Conservation (phyloP, 2,797 vertebrate species). For the Microcaecilia unicolor region DNA sequence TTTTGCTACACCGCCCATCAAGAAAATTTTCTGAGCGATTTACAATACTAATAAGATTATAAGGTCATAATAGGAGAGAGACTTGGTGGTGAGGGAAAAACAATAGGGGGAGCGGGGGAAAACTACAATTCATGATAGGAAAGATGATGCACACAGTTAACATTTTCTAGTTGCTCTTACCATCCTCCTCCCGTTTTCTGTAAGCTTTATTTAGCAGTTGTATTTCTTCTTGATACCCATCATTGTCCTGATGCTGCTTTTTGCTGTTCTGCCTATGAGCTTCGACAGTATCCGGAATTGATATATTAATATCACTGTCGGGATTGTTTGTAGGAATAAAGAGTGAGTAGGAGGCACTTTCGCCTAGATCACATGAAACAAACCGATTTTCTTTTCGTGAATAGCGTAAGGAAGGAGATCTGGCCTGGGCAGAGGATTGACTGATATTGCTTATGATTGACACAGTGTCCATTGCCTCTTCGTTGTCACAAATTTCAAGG, state of each 20-base stretch:
- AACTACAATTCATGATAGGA: too few species aligned
- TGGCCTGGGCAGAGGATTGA: conserved; percentile 83
- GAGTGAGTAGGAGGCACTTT: conserved; percentile 90
- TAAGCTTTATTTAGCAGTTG: conserved; percentile 89
- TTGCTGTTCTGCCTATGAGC: conserved; percentile 87
- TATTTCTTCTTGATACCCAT: conserved; percentile 87
- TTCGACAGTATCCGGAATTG: conserved; percentile 93
- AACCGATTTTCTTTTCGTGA: conserved; percentile 92
- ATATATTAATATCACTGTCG: conserved; percentile 81
- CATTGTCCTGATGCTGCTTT: conserved; percentile 65
- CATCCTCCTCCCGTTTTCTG: conserved; percentile 56
- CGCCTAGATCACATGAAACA: conserved; percentile 87
- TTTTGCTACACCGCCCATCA: too few species aligned
- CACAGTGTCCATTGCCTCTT: conserved; percentile 92
- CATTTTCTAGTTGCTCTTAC: background rate
- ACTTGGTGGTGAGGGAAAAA: too few species aligned
- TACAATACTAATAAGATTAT: too few species aligned
- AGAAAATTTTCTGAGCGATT: too few species aligned
- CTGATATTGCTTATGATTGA: conserved; percentile 97
- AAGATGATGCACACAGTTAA: too few species aligned
- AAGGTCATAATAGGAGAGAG: too few species aligned
- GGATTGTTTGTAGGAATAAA: conserved; percentile 78
- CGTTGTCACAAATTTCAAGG: conserved; percentile 92
- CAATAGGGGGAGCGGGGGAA: too few species aligned
- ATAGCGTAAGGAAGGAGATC: conserved; percentile 89